Evolutionary conservation across 2,888 invertebrate species (phyloP).

Genomic region (Andrena praecox): DNA sequence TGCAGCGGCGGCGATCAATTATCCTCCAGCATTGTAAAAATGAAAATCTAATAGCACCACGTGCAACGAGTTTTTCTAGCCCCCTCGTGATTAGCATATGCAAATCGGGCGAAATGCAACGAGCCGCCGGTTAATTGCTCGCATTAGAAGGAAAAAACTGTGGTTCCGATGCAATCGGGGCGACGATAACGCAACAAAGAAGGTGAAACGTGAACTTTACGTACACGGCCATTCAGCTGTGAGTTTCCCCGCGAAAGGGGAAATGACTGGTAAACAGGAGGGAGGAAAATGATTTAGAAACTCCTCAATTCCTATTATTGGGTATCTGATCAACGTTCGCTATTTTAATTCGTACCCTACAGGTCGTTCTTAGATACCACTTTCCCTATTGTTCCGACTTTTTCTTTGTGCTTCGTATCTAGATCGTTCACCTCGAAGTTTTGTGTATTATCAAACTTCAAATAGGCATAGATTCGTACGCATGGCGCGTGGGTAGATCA

Average conservation of each 20-base stretch:
- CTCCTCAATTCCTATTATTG: neutral
- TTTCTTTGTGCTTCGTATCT: neutral
- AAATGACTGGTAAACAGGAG: neutral
- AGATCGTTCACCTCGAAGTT: too few relatives aligned
- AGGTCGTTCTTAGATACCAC: neutral
- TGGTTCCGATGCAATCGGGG: neutral
- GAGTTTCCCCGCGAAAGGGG: neutral
- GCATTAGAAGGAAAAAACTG: neutral
- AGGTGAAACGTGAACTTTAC: slow-evolving; percentile 24
- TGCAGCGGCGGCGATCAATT: slow-evolving; percentile 23
- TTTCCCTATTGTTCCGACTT: slow-evolving; percentile 10
- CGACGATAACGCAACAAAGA: neutral
- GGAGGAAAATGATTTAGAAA: slow-evolving; percentile 18
- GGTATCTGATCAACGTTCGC: neutral
- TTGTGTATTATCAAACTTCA: too few relatives aligned
- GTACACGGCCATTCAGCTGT: neutral
- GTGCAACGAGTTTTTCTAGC: slow-evolving; percentile 18
- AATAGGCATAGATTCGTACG: too few relatives aligned
- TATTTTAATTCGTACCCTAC: neutral
- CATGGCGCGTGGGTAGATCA: too few relatives aligned
- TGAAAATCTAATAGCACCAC: neutral
- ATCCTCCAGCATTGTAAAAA: neutral
- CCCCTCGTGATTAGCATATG: slow-evolving; percentile 30
- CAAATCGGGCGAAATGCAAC: slow-evolving; percentile 27
- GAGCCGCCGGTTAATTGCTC: slow-evolving; percentile 10